phyloP scores from a whole-genome alignment of 1,140 invertebrate genomes.

The Neuroterus valhalla region DNA sequence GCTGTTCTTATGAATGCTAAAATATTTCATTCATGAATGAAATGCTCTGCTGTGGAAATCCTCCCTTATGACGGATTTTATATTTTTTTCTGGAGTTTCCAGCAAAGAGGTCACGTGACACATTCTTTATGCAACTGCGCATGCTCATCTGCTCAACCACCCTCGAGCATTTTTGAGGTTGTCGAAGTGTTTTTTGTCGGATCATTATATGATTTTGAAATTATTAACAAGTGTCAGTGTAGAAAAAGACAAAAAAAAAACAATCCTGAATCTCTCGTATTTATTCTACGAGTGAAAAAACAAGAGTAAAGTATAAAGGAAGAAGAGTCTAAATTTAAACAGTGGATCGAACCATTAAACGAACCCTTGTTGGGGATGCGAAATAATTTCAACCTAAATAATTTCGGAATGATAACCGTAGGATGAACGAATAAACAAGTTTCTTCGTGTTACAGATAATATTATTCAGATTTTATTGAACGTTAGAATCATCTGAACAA shows the following conservation, averaged over 20 bases:
- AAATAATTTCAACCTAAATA: background rate
- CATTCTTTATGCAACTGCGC: background rate
- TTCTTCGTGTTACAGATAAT: background rate
- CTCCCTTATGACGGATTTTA: too few species aligned
- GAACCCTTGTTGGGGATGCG: background rate
- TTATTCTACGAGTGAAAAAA: background rate
- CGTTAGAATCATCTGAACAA: background rate
- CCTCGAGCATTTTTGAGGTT: constrained; percentile 8
- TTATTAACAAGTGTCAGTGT: background rate
- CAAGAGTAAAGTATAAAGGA: background rate
- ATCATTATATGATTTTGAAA: background rate
- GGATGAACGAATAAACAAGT: too few species aligned
- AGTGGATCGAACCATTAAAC: background rate
- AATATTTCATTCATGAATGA: too few species aligned
- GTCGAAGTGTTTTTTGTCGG: background rate
- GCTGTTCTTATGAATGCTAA: too few species aligned
- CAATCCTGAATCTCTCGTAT: background rate
- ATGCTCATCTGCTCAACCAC: background rate
- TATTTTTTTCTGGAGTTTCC: too few species aligned
- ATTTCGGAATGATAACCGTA: background rate
- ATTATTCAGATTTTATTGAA: background rate
- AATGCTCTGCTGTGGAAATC: too few species aligned
- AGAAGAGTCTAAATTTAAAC: background rate
- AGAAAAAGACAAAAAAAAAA: background rate
- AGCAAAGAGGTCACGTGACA: background rate